Evolutionary conservation across 2,888 invertebrate species (phyloP), one percentile per base, ranked within the genome.

Genomic region (Hoplodrina blanda): DNA sequence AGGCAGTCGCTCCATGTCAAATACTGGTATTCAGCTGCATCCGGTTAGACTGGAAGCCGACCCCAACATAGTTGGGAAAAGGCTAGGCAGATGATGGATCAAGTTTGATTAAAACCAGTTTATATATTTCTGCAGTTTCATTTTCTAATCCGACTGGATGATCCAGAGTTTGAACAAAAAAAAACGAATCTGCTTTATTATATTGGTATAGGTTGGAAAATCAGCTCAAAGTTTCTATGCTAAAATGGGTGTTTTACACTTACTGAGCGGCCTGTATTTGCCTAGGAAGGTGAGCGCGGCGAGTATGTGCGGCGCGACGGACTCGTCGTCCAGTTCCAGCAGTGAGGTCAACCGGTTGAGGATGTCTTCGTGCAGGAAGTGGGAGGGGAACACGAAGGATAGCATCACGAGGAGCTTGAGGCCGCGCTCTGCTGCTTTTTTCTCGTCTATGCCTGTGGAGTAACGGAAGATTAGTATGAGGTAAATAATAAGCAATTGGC

Each of bases 321-420:
- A 96, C 77, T 98, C 98, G 81, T 98, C 98, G 69, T 99, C 98
- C 86, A 98, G 93, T 84, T 98, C 97, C 79, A 99, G 96, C 88
- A 99, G 97, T 62, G 97, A 96, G 66, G 98, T 97, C 67, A 99
- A 96, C 83, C 98, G 97, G 85, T 97, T 97, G 81, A 99, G 95
- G 65, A 99, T 98, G 87, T 98, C 98, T 80, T 97, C 97, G 91
- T 98, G 98, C 74, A 99, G 97, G 95, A 99, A 99, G 92, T 99
- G 99, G 1, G 98, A 98, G 11, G 99, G 98, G 93, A 99, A 99
- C 78, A 99, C 98, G 91, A 98, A 98, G 6, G 99, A 98, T 63
- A 99, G 95, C 96, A 98, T 98, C 92, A 98, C 98, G 7, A 99
- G 96, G 63, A 99, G 96, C 89, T 98, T 98, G 10, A 99, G 96